Conservation (phyloP, 2,113 vertebrate species). For the Pantherophis guttatus region DNA sequence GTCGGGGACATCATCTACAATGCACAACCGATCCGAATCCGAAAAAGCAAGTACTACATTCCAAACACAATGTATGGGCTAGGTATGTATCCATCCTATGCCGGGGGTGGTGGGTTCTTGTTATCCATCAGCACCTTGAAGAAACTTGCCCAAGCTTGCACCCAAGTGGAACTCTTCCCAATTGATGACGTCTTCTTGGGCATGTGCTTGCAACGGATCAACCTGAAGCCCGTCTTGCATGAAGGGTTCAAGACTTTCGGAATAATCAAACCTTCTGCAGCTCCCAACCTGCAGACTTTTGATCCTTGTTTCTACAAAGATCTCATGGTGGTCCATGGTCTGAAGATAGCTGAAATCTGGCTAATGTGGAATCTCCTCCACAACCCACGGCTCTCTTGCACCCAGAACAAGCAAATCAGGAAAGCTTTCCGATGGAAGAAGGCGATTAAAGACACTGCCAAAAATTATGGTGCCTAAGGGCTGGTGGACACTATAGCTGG, state of each 20-base stretch:
- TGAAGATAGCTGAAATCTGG: slow-evolving; percentile 93
- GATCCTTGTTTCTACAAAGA: slow-evolving; percentile 95
- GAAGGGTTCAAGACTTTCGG: slow-evolving; percentile 96
- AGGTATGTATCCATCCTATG: slow-evolving; percentile 84
- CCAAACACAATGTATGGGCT: slow-evolving; percentile 88
- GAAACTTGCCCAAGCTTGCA: slow-evolving; percentile 81
- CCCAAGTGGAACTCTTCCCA: slow-evolving; percentile 93
- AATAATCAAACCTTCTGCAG: slow-evolving; percentile 86
- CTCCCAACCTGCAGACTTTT: slow-evolving; percentile 88
- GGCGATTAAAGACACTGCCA: slow-evolving; percentile 12
- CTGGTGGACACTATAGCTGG: neutral
- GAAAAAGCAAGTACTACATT: slow-evolving; percentile 89
- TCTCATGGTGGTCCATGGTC: slow-evolving; percentile 93
- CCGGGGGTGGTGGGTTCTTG: slow-evolving; percentile 91
- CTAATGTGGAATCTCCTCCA: slow-evolving; percentile 96
- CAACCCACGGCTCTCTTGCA: slow-evolving; percentile 79
- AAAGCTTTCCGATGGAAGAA: slow-evolving; percentile 67
- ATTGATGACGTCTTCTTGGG: slow-evolving; percentile 96
- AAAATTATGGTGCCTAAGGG: neutral
- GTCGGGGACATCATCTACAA: slow-evolving; percentile 91
- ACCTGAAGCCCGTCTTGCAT: slow-evolving; percentile 80
- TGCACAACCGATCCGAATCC: slow-evolving; percentile 84
- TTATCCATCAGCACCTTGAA: slow-evolving; percentile 83
- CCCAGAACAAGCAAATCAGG: slow-evolving; percentile 70
- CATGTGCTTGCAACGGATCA: slow-evolving; percentile 91